Conservation (phyloP, 2,888 invertebrate species). For the Catocala fraxini region DNA sequence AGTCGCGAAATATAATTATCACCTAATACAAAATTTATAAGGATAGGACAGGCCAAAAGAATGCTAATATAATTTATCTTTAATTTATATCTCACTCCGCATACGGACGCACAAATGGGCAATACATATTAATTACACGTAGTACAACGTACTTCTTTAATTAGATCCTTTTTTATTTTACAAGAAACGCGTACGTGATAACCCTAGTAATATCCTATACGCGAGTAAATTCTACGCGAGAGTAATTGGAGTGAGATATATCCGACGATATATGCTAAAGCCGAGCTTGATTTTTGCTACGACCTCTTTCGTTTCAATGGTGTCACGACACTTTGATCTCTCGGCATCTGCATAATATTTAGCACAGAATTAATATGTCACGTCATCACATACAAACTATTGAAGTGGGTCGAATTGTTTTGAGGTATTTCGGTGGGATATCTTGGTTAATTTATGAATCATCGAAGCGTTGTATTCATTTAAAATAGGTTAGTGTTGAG, state of each 20-base stretch:
- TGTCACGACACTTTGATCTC: slow-evolving; percentile 33
- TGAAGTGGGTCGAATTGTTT: slow-evolving; percentile 26
- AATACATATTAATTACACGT: slow-evolving; percentile 46
- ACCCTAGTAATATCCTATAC: slow-evolving; percentile 59
- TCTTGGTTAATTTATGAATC: slow-evolving; percentile 4
- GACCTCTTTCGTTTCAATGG: slow-evolving; percentile 35
- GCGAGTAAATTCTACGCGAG: slow-evolving; percentile 50
- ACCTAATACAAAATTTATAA: background rate
- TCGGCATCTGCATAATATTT: slow-evolving; percentile 35
- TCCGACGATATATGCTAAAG: slow-evolving; percentile 48
- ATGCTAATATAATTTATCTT: slow-evolving; percentile 1
- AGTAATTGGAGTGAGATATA: slow-evolving; percentile 72
- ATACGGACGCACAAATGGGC: slow-evolving; percentile 38
- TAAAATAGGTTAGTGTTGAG: background rate
- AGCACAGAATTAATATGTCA: slow-evolving; percentile 27
- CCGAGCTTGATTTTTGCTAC: slow-evolving; percentile 46
- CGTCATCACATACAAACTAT: slow-evolving; percentile 9
- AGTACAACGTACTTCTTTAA: slow-evolving; percentile 33
- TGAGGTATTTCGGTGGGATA: slow-evolving; percentile 5
- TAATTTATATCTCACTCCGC: slow-evolving; percentile 17
- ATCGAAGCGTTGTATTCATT: background rate
- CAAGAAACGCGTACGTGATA: slow-evolving; percentile 43
- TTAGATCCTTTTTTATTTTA: slow-evolving; percentile 40
- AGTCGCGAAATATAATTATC: too few relatives aligned
- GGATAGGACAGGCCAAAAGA: background rate